phyloP scores from a whole-genome alignment of 1,140 invertebrate genomes.

The Lucilia cuprina region DNA sequence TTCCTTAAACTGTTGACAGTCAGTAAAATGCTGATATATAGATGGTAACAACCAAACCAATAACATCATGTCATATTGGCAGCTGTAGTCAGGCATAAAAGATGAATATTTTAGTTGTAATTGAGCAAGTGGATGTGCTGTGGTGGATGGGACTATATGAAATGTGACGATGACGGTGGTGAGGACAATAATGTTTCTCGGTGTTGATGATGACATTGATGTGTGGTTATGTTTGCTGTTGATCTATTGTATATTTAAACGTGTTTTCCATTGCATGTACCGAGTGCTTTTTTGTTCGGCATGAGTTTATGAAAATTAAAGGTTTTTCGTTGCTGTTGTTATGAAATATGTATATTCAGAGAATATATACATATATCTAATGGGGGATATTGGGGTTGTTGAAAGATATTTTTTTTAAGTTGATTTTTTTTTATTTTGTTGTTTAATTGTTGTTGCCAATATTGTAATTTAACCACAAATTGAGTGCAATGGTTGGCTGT shows the following conservation, averaged over 20 bases:
- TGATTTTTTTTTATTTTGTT: no score
- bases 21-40: not conserved
- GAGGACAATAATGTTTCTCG: not conserved
- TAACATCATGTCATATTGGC: constrained; percentile 19
- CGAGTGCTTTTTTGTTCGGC: not conserved
- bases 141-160: not conserved
- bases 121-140: not conserved
- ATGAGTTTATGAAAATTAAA: constrained; percentile 1
- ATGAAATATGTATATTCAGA: not conserved
- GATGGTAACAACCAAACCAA: not conserved
- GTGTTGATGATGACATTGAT: not conserved
- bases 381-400: not conserved
- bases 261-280: not conserved
- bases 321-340: not conserved
- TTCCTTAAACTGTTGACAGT: not conserved
- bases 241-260: not conserved
- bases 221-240: constrained; percentile 1
- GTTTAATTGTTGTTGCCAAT: constrained; percentile 25
- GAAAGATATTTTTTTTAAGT: not conserved
- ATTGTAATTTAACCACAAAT: constrained; percentile 28
- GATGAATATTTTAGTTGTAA: constrained; percentile 15
- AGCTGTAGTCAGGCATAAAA: constrained; percentile 27
- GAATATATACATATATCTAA: no score
- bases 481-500: constrained; percentile 1
- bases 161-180: not conserved